Evolutionary conservation across 2,797 vertebrate genomes (phyloP), one percentile per base, ranked within the genome.

Genomic region (Odontamblyopus rebecca): DNA sequence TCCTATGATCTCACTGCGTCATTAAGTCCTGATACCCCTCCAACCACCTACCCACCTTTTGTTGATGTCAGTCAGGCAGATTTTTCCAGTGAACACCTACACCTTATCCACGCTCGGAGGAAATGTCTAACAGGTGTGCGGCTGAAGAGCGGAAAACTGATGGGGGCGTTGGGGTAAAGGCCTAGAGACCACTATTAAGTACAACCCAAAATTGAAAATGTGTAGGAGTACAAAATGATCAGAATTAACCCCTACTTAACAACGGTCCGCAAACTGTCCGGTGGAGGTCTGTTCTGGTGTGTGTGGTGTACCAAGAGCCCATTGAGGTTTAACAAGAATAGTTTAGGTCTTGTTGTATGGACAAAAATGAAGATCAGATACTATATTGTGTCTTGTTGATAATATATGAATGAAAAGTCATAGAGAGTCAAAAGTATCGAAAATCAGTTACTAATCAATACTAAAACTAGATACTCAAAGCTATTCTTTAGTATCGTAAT

Each of bases 121-220:
- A 92, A 92, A 92, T 92, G 86, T 89, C 86, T 80, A 91, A 88
- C 89, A 92, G 91, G 91, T 92, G 91, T 91, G 84, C 32, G 75
- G 71, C 78, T 73, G 85, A 87, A 80, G 89, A 80, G 85, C 68
- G 79, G 80, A 86, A 78, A 71, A 72, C 63, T 29, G 29, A 62
- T 54, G 67, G 65, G 62, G 53, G 54, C 9, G 30, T 48, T 4
- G 50, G 51, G 8, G 5, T 59, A n/a, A 74, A 67, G 61, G 57
- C 61, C 75, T 70, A 74, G 83, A 27, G 0, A 71, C 79, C 80
- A 74, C 81, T 30, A 59, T 85, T 82, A 80, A 51, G 71, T 77
- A 23, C 74, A 68, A 67, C 74, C 73, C 67, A 72, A 75, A 76
- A 83, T 68, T 82, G 80, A 85, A 69, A 29, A 76, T 30, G 76